phyloP scores from a whole-genome alignment of 2,888 invertebrate genomes.

The Elgonia sp. region DNA sequence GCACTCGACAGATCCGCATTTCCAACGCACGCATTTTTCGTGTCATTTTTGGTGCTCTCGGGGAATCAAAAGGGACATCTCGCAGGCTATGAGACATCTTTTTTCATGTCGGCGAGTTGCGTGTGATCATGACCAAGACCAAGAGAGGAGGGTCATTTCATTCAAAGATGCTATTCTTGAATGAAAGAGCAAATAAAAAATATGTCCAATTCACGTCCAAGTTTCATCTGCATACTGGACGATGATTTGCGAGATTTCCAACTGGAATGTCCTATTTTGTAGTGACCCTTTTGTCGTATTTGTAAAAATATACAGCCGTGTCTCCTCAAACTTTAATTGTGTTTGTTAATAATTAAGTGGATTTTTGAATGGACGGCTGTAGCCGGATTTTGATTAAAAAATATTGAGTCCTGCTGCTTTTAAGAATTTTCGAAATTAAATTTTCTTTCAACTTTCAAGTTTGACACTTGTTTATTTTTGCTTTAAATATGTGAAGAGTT shows the following conservation, averaged over 20 bases:
- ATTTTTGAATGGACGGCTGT: slow-evolving; percentile 21
- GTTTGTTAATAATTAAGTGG: slow-evolving; percentile 53
- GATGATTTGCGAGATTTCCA: slow-evolving; percentile 71
- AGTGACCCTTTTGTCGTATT: slow-evolving; percentile 53
- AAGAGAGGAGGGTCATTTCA: slow-evolving; percentile 62
- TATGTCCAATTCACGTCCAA: slow-evolving; percentile 52
- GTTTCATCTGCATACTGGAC: slow-evolving; percentile 75
- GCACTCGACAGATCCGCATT: slow-evolving; percentile 69
- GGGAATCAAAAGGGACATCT: slow-evolving; percentile 52
- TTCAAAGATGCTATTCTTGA: slow-evolving; percentile 53
- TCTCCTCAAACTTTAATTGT: slow-evolving; percentile 38
- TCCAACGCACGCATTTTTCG: slow-evolving; percentile 52
- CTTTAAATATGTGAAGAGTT: not conserved
- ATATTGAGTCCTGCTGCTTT: slow-evolving; percentile 18
- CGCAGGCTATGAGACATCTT: slow-evolving; percentile 49
- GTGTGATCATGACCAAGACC: slow-evolving; percentile 64
- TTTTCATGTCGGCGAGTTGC: slow-evolving; percentile 65
- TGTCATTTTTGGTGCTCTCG: slow-evolving; percentile 43
- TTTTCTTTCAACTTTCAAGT: not conserved
- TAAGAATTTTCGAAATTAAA: slow-evolving; percentile 6
- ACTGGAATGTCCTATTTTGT: slow-evolving; percentile 52
- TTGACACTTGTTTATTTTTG: not conserved
- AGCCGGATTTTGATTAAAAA: slow-evolving; percentile 31
- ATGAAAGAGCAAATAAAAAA: slow-evolving; percentile 61
- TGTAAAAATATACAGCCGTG: slow-evolving; percentile 19